phyloP scores from a whole-genome alignment of 2,888 invertebrate genomes.

The Lypha dubia region DNA sequence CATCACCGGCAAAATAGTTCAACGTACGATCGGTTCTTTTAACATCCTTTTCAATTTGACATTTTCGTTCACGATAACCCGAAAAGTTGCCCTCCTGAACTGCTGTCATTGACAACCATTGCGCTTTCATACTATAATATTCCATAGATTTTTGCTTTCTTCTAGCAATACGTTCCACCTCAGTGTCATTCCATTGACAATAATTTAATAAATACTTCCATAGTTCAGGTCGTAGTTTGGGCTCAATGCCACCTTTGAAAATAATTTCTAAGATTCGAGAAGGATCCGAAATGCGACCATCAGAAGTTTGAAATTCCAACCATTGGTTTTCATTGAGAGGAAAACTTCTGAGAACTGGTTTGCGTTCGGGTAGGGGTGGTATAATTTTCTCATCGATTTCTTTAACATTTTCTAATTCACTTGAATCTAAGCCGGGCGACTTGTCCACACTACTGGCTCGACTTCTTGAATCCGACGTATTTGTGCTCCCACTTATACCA shows the following conservation, averaged over 20 bases:
- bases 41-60: slow-evolving; percentile 98
- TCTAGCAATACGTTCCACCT: slow-evolving; percentile 87
- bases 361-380: slow-evolving; percentile 80
- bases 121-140: slow-evolving; percentile 97
- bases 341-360: slow-evolving; percentile 82
- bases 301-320: slow-evolving; percentile 90
- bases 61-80: slow-evolving; percentile 94
- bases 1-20: slow-evolving; percentile 95
- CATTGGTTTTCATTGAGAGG: slow-evolving; percentile 92
- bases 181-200: slow-evolving; percentile 92
- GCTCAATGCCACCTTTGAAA: slow-evolving; percentile 94
- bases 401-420: slow-evolving; percentile 84
- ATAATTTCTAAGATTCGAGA: slow-evolving; percentile 92
- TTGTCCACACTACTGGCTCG: slow-evolving; percentile 81
- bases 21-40: slow-evolving; percentile 96
- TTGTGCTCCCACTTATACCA: slow-evolving; percentile 76
- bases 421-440: slow-evolving; percentile 85
- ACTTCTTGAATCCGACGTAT: slow-evolving; percentile 77
- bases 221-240: slow-evolving; percentile 90
- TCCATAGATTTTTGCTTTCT: slow-evolving; percentile 91
- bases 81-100: slow-evolving; percentile 95
- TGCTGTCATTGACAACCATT: slow-evolving; percentile 95
- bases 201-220: slow-evolving; percentile 98
- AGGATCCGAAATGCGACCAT: slow-evolving; percentile 91
- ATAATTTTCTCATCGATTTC: slow-evolving; percentile 79